Evolutionary conservation across 2,113 vertebrate species (phyloP).

Genomic region (Amphiprion ocellaris): DNA sequence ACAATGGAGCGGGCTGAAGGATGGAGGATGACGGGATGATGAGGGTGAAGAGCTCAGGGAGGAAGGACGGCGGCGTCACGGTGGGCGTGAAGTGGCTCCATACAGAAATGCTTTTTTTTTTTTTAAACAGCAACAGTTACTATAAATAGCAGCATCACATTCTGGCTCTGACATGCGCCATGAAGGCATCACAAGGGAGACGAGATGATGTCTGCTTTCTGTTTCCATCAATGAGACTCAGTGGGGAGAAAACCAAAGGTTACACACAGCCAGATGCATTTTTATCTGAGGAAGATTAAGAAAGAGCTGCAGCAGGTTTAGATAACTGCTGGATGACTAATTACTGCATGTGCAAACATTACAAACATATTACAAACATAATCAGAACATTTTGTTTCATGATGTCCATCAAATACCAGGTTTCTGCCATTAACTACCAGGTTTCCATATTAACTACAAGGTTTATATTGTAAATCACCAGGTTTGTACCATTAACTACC

Average conservation of each 20-base stretch:
- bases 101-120: conserved; percentile 31
- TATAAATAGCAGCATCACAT: conserved; percentile 83
- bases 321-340: background rate
- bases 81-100: conserved; percentile 23
- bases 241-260: conserved; percentile 56
- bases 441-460: no score
- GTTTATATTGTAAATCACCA: no score
- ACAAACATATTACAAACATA: no score
- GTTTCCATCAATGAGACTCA: conserved; percentile 53
- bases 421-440: no score
- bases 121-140: conserved; percentile 70
- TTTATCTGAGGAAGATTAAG: conserved; percentile 22
- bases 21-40: conserved; percentile 51
- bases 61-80: conserved; percentile 28
- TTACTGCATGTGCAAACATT: background rate
- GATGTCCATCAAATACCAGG: no score
- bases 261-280: conserved; percentile 9
- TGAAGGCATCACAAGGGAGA: conserved; percentile 28
- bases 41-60: conserved; percentile 35
- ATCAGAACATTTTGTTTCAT: no score
- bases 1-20: conserved; percentile 50
- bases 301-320: conserved; percentile 24
- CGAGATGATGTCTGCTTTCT: conserved; percentile 35
- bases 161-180: conserved; percentile 73
- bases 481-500: no score